A percentile compares a stretch with the other conserved stretches of the same genome.
These are phyloP conservation scores for Haliclystus octoradiatus DNA, from an alignment of 30 jellyfish, hydroid and myxozoan genomes.

Conservation along the genomic window DNA sequence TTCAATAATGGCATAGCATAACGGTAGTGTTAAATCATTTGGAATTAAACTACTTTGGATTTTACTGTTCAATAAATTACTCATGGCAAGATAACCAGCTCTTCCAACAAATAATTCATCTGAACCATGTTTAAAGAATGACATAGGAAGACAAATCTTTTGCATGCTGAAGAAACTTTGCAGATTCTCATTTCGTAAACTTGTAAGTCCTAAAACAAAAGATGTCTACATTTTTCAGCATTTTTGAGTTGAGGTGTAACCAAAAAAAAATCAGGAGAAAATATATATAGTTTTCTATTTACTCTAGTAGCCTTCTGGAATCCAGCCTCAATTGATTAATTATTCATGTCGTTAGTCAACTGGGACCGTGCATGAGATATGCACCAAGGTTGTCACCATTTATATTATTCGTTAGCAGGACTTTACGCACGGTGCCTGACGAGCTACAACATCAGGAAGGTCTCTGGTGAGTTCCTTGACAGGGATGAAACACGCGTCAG, in stretches of 20 bases:
- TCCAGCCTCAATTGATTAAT: too few relatives aligned
- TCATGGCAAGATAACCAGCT: slow-evolving; percentile 94
- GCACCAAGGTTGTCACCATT: too few relatives aligned
- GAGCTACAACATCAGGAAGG: too few relatives aligned
- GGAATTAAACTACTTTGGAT: slow-evolving; percentile 44
- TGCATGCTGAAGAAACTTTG: slow-evolving; percentile 66
- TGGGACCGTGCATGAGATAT: too few relatives aligned
- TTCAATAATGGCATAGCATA: slow-evolving; percentile 73
- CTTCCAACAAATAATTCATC: slow-evolving; percentile 96
- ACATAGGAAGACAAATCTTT: slow-evolving; percentile 43
- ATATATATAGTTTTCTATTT: too few relatives aligned
- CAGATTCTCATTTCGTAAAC: slow-evolving; percentile 55
- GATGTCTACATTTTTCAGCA: neutral
- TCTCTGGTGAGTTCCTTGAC: too few relatives aligned
- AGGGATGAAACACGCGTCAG: too few relatives aligned
- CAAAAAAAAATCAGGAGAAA: neutral
- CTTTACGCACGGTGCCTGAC: too few relatives aligned
- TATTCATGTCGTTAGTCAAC: too few relatives aligned
- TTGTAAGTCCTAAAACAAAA: slow-evolving; percentile 53
- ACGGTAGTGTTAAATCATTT: slow-evolving; percentile 49
- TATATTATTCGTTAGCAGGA: too few relatives aligned
- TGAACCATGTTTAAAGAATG: slow-evolving; percentile 77
- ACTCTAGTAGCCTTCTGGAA: too few relatives aligned
- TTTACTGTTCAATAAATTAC: slow-evolving; percentile 52
- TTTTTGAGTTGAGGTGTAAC: neutral